phyloP scores from a whole-genome alignment of 2,797 vertebrate species.

The Luscinia luscinia region DNA sequence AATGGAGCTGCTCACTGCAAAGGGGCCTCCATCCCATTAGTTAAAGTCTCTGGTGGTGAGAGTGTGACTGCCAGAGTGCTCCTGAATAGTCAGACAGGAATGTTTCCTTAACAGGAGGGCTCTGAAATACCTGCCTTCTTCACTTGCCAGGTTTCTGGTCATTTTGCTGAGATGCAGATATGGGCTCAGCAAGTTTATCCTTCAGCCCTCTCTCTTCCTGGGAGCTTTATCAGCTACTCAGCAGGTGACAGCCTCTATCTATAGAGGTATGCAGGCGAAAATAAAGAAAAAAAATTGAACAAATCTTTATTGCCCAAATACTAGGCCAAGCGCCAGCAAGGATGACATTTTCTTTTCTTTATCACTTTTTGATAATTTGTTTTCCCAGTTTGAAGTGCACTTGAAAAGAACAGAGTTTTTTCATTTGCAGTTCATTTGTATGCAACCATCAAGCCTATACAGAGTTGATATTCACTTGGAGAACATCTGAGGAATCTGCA shows the following conservation, averaged over 20 bases:
- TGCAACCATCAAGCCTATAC: neutral
- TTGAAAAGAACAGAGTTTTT: neutral
- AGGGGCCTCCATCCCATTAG: neutral
- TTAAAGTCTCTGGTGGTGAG: neutral
- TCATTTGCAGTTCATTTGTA: neutral
- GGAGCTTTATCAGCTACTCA: neutral
- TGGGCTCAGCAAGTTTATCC: neutral
- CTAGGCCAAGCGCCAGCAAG: neutral
- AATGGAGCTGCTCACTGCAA: neutral
- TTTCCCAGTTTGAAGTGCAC: neutral
- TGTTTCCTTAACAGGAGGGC: neutral
- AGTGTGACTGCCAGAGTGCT: neutral
- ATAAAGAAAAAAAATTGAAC: fast-evolving
- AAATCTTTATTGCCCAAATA: neutral
- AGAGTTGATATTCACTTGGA: neutral
- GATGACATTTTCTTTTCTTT: neutral
- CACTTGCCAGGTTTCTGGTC: neutral
- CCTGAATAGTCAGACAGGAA: neutral
- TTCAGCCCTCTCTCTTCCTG: neutral
- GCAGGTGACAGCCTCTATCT: neutral
- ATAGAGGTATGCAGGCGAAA: neutral
- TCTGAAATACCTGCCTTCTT: neutral
- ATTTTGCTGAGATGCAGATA: neutral
- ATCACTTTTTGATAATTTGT: neutral
- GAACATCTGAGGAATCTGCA: neutral